Percentiles rank a stretch among this genome's conserved stretches.
Evolutionary conservation across 2,888 invertebrate genomes (phyloP).

Genomic region (Gortyna flavago): DNA sequence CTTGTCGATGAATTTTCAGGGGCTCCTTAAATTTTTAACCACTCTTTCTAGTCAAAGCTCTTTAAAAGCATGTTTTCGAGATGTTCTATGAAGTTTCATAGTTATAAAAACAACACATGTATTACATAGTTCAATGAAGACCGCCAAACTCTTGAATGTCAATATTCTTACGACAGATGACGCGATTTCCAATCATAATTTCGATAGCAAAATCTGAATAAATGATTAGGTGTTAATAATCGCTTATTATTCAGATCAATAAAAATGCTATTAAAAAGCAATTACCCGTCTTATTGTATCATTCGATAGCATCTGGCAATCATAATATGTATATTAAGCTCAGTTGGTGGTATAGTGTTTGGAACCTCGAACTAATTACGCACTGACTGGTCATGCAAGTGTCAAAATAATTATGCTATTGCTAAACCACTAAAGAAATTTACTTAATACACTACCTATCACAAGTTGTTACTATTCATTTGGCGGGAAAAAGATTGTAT

Average conservation of each 20-base stretch:
- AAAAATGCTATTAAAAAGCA: constrained; percentile 61
- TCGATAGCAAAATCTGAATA: constrained; percentile 24
- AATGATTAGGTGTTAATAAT: constrained; percentile 29
- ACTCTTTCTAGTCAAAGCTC: neutral
- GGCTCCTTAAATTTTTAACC: constrained; percentile 18
- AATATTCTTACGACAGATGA: neutral
- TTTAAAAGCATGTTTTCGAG: neutral
- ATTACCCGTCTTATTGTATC: constrained; percentile 59
- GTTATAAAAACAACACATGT: neutral
- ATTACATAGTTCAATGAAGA: neutral
- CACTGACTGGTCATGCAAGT: constrained; percentile 51
- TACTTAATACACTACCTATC: constrained; percentile 42
- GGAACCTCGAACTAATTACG: constrained; percentile 48
- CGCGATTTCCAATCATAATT: constrained; percentile 17
- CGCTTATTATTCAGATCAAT: constrained; percentile 35
- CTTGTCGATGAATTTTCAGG: constrained; percentile 61
- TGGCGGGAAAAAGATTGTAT: constrained; percentile 12
- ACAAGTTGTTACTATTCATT: constrained; percentile 10
- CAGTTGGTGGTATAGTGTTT: constrained; percentile 56
- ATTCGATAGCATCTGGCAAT: constrained; percentile 57
- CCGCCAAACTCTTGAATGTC: neutral
- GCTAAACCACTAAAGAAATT: constrained; percentile 49
- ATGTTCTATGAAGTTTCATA: neutral
- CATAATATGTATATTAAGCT: constrained; percentile 45
- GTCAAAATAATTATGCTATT: constrained; percentile 60